phyloP scores from a whole-genome alignment of 2,888 invertebrate species.

The Campoplex capitator region DNA sequence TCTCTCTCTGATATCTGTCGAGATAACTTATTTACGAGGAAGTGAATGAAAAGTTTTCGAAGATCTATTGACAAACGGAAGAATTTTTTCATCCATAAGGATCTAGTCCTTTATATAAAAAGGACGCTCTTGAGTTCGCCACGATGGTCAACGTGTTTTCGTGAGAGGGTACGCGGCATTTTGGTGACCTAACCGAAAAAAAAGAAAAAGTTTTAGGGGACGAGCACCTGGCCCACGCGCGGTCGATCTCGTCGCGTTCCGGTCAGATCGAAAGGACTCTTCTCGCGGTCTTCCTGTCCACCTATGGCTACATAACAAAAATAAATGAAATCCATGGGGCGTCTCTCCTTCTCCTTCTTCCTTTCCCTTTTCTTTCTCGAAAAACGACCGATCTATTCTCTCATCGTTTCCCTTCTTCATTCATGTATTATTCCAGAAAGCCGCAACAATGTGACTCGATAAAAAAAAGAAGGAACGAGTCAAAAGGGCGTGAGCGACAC shows the following conservation, averaged over 20 bases:
- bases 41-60: slow-evolving; percentile 31
- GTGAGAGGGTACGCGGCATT: slow-evolving; percentile 50
- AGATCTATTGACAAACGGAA: slow-evolving; percentile 44
- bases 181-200: slow-evolving; percentile 54
- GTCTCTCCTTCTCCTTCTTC: slow-evolving; percentile 24
- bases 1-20: not conserved
- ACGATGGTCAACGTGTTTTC: slow-evolving; percentile 60
- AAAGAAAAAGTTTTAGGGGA: slow-evolving; percentile 39
- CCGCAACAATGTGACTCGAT: slow-evolving; percentile 51
- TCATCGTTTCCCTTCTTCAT: slow-evolving; percentile 42
- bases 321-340: slow-evolving; percentile 59
- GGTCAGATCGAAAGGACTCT: slow-evolving; percentile 60
- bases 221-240: slow-evolving; percentile 63
- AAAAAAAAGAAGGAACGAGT: slow-evolving; percentile 49
- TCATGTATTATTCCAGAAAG: slow-evolving; percentile 43
- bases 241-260: slow-evolving; percentile 57
- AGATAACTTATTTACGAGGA: slow-evolving; percentile 57
- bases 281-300: slow-evolving; percentile 64
- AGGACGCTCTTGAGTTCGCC: slow-evolving; percentile 40
- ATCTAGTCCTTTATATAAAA: slow-evolving; percentile 35
- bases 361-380: slow-evolving; percentile 40
- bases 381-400: slow-evolving; percentile 57
- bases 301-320: slow-evolving; percentile 53
- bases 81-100: slow-evolving; percentile 50
- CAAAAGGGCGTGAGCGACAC: slow-evolving; percentile 68